Evolutionary conservation across 2,113 vertebrate genomes (phyloP).

Genomic region (Perca schrenkii): DNA sequence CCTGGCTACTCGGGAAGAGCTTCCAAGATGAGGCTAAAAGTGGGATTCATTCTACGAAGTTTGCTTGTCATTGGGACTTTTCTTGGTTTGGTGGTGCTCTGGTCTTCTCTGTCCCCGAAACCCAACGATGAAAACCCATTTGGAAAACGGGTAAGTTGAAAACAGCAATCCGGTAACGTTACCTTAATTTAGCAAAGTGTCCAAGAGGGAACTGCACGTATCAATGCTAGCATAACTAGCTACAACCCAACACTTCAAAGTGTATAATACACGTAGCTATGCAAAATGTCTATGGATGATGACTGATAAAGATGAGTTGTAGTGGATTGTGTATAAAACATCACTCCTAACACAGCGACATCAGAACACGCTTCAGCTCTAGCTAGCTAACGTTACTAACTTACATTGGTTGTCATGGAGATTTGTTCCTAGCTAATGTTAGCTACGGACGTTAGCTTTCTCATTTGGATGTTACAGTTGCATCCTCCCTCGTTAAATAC

Average conservation of each 20-base stretch:
- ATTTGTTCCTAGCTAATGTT: constrained; percentile 40
- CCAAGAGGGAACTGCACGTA: background rate
- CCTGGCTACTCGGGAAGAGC: background rate
- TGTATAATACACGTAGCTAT: background rate
- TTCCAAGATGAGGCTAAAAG: constrained; percentile 90
- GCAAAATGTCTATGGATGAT: background rate
- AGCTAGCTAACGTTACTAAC: background rate
- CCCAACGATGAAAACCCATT: constrained; percentile 81
- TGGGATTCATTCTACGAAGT: constrained; percentile 91
- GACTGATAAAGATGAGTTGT: too few relatives aligned
- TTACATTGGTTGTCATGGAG: constrained; percentile 78
- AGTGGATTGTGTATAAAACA: background rate
- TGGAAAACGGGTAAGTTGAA: constrained; percentile 81
- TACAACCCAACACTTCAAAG: background rate
- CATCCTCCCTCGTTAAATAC: background rate
- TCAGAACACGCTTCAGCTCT: background rate
- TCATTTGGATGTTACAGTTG: background rate
- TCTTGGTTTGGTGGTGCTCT: constrained; percentile 89
- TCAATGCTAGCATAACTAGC: background rate
- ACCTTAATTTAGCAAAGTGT: background rate
- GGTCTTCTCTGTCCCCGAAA: constrained; percentile 89
- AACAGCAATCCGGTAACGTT: background rate
- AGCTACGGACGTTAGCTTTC: background rate
- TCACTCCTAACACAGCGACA: background rate
- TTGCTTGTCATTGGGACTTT: constrained; percentile 88